phyloP scores from a whole-genome alignment of 2,113 vertebrate genomes.

The Catharus bicknelli region DNA sequence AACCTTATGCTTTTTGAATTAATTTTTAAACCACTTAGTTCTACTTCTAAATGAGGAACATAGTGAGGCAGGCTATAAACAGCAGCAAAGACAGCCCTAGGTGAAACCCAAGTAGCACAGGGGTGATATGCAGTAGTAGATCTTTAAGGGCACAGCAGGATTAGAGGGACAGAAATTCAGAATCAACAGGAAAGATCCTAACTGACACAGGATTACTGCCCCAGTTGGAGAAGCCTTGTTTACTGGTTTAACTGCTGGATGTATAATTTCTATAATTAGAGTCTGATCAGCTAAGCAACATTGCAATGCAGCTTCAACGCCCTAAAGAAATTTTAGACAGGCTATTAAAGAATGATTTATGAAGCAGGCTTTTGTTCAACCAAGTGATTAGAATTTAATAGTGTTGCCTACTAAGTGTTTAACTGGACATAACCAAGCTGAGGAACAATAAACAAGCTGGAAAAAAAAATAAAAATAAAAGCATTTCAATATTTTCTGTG shows the following conservation, averaged over 20 bases:
- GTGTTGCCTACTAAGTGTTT: constrained; percentile 50
- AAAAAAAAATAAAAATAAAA: background rate
- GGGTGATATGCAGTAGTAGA: background rate
- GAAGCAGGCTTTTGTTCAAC: constrained; percentile 71
- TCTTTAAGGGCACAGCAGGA: background rate
- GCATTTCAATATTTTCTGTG: background rate
- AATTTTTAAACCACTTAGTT: background rate
- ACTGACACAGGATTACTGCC: constrained; percentile 7
- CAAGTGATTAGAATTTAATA: constrained; percentile 77
- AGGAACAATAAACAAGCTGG: background rate
- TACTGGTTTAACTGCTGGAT: constrained; percentile 32
- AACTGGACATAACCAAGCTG: constrained; percentile 43
- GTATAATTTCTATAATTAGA: constrained; percentile 67
- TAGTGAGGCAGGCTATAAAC: background rate
- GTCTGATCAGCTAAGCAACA: constrained; percentile 9
- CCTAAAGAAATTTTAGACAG: constrained; percentile 70
- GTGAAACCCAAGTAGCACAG: background rate
- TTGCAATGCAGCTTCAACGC: constrained; percentile 48
- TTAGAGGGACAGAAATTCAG: constrained; percentile 10
- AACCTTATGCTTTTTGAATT: background rate
- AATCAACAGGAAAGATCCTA: constrained; percentile 10
- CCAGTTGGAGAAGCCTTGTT: constrained; percentile 24
- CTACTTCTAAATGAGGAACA: background rate
- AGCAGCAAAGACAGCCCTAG: background rate
- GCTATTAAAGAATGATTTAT: constrained; percentile 77